A percentile compares a stretch with the other conserved stretches of the same genome.
Conservation (phyloP, 2,113 vertebrate species). For the Chaetops frenatus region DNA sequence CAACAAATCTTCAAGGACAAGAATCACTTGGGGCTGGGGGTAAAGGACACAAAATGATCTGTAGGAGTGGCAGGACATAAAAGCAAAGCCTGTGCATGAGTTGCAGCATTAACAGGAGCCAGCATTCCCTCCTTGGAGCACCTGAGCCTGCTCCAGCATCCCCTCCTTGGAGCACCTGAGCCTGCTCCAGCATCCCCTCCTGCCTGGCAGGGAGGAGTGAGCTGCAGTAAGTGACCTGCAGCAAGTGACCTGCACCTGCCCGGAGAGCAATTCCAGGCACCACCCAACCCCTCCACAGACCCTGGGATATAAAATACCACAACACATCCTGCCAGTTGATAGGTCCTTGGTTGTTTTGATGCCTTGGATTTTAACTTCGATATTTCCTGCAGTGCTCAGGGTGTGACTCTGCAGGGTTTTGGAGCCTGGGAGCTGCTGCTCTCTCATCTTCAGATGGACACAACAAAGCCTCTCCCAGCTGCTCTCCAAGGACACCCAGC, state of each 20-base stretch:
- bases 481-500: too few species aligned
- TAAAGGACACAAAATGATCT: not conserved
- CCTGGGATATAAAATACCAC: not conserved
- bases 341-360: too few species aligned
- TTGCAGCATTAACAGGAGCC: not conserved
- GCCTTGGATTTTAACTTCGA: too few species aligned
- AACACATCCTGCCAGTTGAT: not conserved
- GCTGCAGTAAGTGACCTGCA: not conserved
- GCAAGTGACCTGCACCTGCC: not conserved
- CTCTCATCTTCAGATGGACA: too few species aligned
- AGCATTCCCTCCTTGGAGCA: rapidly evolving
- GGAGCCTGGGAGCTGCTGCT: too few species aligned
- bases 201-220: not conserved
- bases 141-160: not conserved
- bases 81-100: not conserved
- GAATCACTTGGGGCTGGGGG: not conserved
- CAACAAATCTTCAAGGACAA: not conserved
- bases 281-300: not conserved
- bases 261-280: not conserved
- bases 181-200: not conserved
- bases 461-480: too few species aligned
- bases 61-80: not conserved
- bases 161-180: rapidly evolving
- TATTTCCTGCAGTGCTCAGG: too few species aligned
- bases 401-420: too few species aligned